phyloP scores from a whole-genome alignment of 2,888 invertebrate genomes.

The Byasa hedistus region DNA sequence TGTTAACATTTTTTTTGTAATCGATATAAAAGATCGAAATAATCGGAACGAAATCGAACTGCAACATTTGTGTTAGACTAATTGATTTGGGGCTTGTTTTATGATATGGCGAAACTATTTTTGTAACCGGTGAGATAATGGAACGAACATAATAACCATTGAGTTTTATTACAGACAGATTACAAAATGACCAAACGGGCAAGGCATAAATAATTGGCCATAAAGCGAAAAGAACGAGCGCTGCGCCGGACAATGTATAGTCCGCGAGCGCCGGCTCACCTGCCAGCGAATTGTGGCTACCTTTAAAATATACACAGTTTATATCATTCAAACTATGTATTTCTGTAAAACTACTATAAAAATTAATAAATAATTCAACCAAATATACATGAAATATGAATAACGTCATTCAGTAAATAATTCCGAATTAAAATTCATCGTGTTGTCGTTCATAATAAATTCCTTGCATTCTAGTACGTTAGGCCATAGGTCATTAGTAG shows the following conservation, averaged over 20 bases:
- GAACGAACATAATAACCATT: constrained; percentile 59
- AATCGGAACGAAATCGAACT: constrained; percentile 37
- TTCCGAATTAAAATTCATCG: too few relatives aligned
- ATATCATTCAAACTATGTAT: background rate
- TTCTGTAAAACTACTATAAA: background rate
- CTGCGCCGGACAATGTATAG: constrained; percentile 57
- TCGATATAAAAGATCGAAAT: background rate
- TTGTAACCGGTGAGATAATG: constrained; percentile 53
- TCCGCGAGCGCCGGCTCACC: constrained; percentile 25
- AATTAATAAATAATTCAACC: background rate
- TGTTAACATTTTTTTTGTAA: background rate
- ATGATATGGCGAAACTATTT: constrained; percentile 41
- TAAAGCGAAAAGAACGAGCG: constrained; percentile 58
- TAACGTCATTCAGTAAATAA: background rate
- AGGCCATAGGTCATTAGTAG: background rate
- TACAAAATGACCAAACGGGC: constrained; percentile 66
- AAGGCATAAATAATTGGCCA: constrained; percentile 63
- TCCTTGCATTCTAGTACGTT: background rate
- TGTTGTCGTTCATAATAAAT: background rate
- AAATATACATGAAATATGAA: background rate
- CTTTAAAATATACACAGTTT: constrained; percentile 4
- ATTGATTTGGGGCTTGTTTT: constrained; percentile 37
- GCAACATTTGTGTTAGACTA: constrained; percentile 33
- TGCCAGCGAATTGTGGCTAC: constrained; percentile 16
- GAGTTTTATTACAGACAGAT: constrained; percentile 66